Base-by-base conservation (phyloP, 2,113 vertebrate species). In the Amphiprion ocellaris region DNA sequence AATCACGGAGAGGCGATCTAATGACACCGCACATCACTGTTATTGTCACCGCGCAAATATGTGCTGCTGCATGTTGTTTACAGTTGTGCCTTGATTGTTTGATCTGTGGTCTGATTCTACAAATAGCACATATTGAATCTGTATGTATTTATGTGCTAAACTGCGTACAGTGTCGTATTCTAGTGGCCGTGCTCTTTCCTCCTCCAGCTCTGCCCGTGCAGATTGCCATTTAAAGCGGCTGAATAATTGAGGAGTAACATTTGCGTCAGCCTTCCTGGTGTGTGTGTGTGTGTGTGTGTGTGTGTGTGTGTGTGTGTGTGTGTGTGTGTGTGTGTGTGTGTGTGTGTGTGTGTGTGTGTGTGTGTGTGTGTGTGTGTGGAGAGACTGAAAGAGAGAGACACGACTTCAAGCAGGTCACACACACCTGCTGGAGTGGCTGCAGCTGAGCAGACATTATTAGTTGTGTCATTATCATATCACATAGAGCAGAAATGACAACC, bases 211-310 rank as follows among this genome's bases (percentile, higher is more conserved):
- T 73, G 64, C 81, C 69, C n/a, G 77, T 67, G 85, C 81, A 83
- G 86, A 79, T 85, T 94, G 94, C 92, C 94, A 94, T 94, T 94
- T 94, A 94, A 90, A 93, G 72, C 60, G 50, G 83, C 37, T 95
- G 88, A 95, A 95, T 95, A 92, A 95, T 95, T 94, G 92, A 94
- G 90, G 74, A 90, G 83, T 92, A 94, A 89, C 94, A 94, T 94
- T 95, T 95, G 79, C 78, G 73, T 79, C 84, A 88, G 83, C 74
- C 81, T 9, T 85, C 91, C 84, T 79, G 84, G 75, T 21, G 92
- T 79, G 86, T 66, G 72, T 60, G 83, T 61, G 76, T 74, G 77
- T 78, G 82, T 75, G 81, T 44, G 74, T 76, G 69, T 63, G 79
- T 67, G 70, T 39, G 74, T 60, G 72, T 54, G 74, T 60, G 74